Percentiles rank a stretch among this genome's conserved stretches.
Evolutionary conservation across 2,888 invertebrate genomes (phyloP).

Genomic region (Corythucha ciliata): DNA sequence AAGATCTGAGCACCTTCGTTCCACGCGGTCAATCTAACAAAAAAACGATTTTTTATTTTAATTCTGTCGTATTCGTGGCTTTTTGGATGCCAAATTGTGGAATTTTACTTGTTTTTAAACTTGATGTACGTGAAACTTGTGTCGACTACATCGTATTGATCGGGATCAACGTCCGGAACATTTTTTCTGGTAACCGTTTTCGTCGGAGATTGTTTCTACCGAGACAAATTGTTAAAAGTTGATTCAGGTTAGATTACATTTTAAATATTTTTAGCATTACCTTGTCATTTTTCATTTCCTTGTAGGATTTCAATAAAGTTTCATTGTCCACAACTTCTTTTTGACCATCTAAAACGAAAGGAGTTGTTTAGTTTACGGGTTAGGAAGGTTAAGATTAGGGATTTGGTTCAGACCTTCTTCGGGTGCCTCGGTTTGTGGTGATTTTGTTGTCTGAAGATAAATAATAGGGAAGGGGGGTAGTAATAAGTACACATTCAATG

Average conservation of each 20-base stretch:
- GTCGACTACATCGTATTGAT: conserved; percentile 47
- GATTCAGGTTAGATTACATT: background rate
- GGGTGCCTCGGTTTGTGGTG: too few relatives aligned
- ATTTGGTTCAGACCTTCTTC: too few relatives aligned
- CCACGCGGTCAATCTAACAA: conserved; percentile 53
- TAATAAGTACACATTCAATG: too few relatives aligned
- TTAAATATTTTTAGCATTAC: background rate
- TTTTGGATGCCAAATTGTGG: too few relatives aligned
- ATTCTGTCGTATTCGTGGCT: background rate
- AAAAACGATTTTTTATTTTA: background rate
- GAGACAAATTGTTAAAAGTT: background rate
- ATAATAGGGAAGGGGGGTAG: too few relatives aligned
- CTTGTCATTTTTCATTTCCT: conserved; percentile 11
- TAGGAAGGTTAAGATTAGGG: too few relatives aligned
- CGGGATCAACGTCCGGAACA: conserved; percentile 21
- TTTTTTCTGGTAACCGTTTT: conserved; percentile 22
- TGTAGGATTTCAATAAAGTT: conserved; percentile 11
- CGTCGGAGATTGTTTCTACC: background rate
- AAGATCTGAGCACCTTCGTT: conserved; percentile 64
- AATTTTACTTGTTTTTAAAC: conserved; percentile 59
- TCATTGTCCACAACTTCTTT: conserved; percentile 21
- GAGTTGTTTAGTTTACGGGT: too few relatives aligned
- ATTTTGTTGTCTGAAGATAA: too few relatives aligned
- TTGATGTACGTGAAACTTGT: conserved; percentile 69
- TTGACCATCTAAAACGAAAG: conserved; percentile 20